phyloP scores from a whole-genome alignment of 1,140 invertebrate genomes.

The Drosophila pseudoobscura region DNA sequence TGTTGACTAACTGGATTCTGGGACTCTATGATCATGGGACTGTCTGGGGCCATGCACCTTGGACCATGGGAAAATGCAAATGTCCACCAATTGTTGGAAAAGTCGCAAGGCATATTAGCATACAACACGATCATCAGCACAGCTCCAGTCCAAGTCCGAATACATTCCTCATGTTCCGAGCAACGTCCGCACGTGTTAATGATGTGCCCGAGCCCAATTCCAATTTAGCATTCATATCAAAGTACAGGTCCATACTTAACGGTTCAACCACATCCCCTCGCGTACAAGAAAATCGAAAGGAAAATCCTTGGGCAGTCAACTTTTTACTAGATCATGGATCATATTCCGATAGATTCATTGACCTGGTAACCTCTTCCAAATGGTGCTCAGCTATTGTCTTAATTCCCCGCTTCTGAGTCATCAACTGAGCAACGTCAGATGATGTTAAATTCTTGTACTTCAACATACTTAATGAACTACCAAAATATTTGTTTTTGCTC shows the following conservation, averaged over 20 bases:
- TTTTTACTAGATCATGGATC: too few species aligned
- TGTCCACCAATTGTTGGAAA: conserved; percentile 14
- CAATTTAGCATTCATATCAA: too few species aligned
- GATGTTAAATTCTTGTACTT: conserved; percentile 6
- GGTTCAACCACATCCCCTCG: neutral
- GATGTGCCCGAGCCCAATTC: neutral
- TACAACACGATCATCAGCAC: conserved; percentile 18
- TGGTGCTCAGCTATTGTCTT: conserved; percentile 29
- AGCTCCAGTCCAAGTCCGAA: neutral
- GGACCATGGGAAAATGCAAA: conserved; percentile 62
- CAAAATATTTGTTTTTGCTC: conserved; percentile 56
- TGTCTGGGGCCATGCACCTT: neutral
- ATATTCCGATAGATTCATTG: conserved; percentile 38
- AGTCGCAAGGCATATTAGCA: conserved; percentile 25
- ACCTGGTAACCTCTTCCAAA: conserved; percentile 39
- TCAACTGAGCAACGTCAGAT: conserved; percentile 4
- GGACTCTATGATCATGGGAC: conserved; percentile 14
- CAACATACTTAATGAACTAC: conserved; percentile 38
- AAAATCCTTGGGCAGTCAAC: conserved; percentile 13
- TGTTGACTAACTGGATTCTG: conserved; percentile 21
- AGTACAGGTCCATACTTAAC: conserved; percentile 3
- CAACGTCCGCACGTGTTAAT: conserved; percentile 20
- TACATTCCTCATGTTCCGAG: conserved; percentile 17
- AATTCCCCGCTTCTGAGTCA: conserved; percentile 41
- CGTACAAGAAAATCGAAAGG: conserved; percentile 16